Conservation (phyloP, 92 coral and sea anemone genomes). For the Palythoa grandiflora region DNA sequence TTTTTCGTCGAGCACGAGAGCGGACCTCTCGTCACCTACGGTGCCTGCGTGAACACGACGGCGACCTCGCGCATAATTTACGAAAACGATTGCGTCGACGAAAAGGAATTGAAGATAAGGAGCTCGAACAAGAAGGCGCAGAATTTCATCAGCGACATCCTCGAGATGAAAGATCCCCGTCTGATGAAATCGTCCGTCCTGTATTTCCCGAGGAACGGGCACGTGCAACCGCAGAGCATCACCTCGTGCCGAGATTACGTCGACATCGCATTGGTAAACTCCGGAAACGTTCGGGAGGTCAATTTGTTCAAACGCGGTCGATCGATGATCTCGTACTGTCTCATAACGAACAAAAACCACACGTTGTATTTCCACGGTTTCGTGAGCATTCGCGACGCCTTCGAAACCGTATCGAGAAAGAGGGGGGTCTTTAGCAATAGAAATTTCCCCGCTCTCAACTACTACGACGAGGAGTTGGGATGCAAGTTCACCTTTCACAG, state of each 20-base stretch:
- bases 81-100: background rate
- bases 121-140: background rate
- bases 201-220: background rate
- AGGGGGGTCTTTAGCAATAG: background rate
- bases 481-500: background rate
- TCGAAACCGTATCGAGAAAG: background rate
- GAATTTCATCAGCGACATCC: background rate
- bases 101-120: background rate
- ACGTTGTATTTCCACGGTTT: background rate
- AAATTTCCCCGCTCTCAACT: background rate
- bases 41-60: background rate
- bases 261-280: background rate
- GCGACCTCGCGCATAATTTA: background rate
- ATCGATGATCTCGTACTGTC: background rate
- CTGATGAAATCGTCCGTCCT: background rate
- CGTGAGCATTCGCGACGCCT: background rate
- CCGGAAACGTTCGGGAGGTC: background rate
- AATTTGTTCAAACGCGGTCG: background rate
- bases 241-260: background rate
- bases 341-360: background rate
- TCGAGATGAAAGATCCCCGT: background rate
- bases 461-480: background rate
- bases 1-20: background rate
- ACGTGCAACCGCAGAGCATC: background rate
- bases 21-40: background rate